Evolutionary conservation across 1,140 invertebrate species (phyloP).

Genomic region (Bombus soroeensis): DNA sequence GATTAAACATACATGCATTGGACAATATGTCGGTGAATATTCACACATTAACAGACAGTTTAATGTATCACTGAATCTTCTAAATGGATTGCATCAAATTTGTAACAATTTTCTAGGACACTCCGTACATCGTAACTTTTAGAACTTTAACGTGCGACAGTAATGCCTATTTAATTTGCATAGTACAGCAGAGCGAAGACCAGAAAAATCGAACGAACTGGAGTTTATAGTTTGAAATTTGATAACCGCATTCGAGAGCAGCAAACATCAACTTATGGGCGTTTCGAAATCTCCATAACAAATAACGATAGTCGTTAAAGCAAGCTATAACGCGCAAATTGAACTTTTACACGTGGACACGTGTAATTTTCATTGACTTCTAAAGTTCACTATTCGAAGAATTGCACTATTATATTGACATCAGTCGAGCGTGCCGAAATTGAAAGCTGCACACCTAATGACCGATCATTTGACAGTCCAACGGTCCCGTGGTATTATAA

Average conservation of each 20-base stretch:
- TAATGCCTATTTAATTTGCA: background rate
- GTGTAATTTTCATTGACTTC: slow-evolving; percentile 40
- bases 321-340: background rate
- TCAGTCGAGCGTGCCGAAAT: slow-evolving; percentile 51
- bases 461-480: slow-evolving; percentile 57
- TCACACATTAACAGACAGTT: no score
- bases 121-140: background rate
- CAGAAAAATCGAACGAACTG: background rate
- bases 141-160: no score
- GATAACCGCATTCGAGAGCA: background rate
- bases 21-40: no score
- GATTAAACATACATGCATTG: no score
- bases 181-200: no score
- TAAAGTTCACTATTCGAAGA: slow-evolving; percentile 59
- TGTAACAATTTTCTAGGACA: background rate
- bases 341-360: background rate
- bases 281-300: background rate
- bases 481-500: slow-evolving; percentile 69
- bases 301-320: slow-evolving; percentile 37
- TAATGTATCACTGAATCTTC: no score
- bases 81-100: background rate
- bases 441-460: slow-evolving; percentile 47
- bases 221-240: background rate
- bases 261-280: background rate
- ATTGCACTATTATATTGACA: slow-evolving; percentile 75